phyloP scores from a whole-genome alignment of 2,113 vertebrate genomes.

The Xiphias gladius region DNA sequence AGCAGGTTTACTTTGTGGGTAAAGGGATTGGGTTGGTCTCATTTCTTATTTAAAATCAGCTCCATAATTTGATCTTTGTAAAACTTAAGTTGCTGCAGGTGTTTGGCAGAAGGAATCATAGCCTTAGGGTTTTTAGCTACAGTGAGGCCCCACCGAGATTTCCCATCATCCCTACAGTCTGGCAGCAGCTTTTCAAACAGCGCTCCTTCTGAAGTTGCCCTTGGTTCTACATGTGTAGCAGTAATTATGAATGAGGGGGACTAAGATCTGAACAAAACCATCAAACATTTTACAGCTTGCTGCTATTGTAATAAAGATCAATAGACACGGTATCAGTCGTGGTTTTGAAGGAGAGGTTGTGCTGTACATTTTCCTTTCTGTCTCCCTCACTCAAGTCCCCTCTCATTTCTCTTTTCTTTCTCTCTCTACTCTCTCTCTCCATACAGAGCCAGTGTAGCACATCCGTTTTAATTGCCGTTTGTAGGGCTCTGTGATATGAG shows the following conservation, averaged over 20 bases:
- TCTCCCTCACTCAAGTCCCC: slow-evolving; percentile 72
- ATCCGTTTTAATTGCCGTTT: slow-evolving; percentile 85
- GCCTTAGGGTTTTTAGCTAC: slow-evolving; percentile 83
- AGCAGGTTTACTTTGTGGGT: slow-evolving; percentile 53
- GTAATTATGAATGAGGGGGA: slow-evolving; percentile 90
- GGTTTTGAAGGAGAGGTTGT: slow-evolving; percentile 83
- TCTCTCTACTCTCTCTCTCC: slow-evolving; percentile 64
- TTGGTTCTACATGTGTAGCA: slow-evolving; percentile 90
- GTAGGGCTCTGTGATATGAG: slow-evolving; percentile 81
- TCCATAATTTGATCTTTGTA: slow-evolving; percentile 86
- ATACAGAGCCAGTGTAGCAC: slow-evolving; percentile 76
- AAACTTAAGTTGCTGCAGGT: slow-evolving; percentile 87
- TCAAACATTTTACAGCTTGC: slow-evolving; percentile 87
- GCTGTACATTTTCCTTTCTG: slow-evolving; percentile 78
- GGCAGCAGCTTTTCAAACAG: slow-evolving; percentile 81
- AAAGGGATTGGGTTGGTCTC: slow-evolving; percentile 68
- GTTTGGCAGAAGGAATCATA: slow-evolving; percentile 82
- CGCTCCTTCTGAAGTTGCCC: slow-evolving; percentile 88
- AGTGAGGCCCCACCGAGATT: slow-evolving; percentile 82
- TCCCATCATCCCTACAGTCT: slow-evolving; percentile 82
- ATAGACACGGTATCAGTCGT: slow-evolving; percentile 84
- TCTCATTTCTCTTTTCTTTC: slow-evolving; percentile 66
- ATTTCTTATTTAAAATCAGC: slow-evolving; percentile 84
- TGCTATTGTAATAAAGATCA: slow-evolving; percentile 90
- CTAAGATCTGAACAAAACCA: slow-evolving; percentile 89